Percentiles rank a stretch among this genome's conserved stretches.
Conservation (phyloP, 2,888 invertebrate genomes). For the Dryobota labecula region DNA sequence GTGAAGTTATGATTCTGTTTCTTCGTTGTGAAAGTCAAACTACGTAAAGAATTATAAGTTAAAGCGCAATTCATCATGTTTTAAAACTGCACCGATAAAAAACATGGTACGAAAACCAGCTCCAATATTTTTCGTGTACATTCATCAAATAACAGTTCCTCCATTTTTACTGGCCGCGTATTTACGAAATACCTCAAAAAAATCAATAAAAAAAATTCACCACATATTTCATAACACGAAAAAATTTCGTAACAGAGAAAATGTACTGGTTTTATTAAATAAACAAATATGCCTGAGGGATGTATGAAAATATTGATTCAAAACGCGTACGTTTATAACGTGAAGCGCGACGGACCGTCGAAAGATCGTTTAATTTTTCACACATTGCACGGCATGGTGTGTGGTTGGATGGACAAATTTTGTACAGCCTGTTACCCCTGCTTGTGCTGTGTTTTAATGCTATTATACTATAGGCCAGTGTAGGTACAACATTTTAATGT, state of each 20-base stretch:
- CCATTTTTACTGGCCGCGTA: conserved; percentile 18
- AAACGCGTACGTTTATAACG: conserved; percentile 36
- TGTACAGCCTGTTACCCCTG: conserved; percentile 37
- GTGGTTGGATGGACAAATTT: conserved; percentile 44
- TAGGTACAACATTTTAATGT: neutral
- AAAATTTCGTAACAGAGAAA: conserved; percentile 41
- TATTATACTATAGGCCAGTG: neutral
- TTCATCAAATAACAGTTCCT: conserved; percentile 10
- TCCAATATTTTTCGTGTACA: neutral
- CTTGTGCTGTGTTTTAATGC: conserved; percentile 14
- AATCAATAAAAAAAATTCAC: conserved; percentile 18
- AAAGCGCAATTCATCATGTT: neutral
- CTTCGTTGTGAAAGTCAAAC: neutral
- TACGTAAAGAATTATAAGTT: neutral
- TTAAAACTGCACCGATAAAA: neutral
- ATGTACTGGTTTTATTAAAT: conserved; percentile 29
- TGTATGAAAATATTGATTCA: conserved; percentile 62
- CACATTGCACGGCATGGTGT: conserved; percentile 37
- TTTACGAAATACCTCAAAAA: conserved; percentile 23
- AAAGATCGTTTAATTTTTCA: conserved; percentile 65
- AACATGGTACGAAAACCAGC: conserved; percentile 5
- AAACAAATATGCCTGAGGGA: conserved; percentile 35
- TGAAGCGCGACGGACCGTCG: conserved; percentile 57
- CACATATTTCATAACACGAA: conserved; percentile 29
- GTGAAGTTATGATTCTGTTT: neutral